A percentile compares a stretch with the other conserved stretches of the same genome.
These are phyloP conservation scores for Drosophila seclusa DNA, from an alignment of 2,888 invertebrate genomes.

Conservation along the genomic window DNA sequence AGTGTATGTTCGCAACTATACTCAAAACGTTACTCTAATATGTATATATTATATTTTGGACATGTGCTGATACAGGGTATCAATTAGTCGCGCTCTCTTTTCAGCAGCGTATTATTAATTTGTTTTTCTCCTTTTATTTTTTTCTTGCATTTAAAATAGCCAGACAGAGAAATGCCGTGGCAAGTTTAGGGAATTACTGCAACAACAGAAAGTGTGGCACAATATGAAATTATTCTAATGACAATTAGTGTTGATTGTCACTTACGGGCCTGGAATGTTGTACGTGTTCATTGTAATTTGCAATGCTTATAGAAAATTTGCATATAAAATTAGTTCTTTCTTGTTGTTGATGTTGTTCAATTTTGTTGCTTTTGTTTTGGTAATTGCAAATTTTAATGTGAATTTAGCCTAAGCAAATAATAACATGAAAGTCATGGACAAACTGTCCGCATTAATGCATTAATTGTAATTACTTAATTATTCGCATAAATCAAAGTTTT, in stretches of 20 bases:
- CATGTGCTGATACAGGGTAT: constrained; percentile 12
- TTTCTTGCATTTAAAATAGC: constrained; percentile 73
- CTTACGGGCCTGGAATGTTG: constrained; percentile 63
- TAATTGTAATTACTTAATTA: constrained; percentile 76
- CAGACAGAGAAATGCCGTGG: constrained; percentile 71
- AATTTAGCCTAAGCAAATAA: constrained; percentile 62
- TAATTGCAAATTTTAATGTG: constrained; percentile 49
- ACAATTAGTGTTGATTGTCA: constrained; percentile 81
- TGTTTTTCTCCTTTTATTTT: constrained; percentile 38
- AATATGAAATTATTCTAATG: constrained; percentile 80
- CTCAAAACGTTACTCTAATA: not conserved
- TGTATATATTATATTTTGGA: not conserved
- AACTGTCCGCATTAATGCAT: constrained; percentile 61
- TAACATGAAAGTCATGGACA: constrained; percentile 54
- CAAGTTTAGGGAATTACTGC: constrained; percentile 74
- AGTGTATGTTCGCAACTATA: not conserved
- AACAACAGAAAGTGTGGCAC: constrained; percentile 43
- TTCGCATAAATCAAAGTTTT: constrained; percentile 74
- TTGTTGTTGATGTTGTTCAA: constrained; percentile 26
- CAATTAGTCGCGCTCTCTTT: not conserved
- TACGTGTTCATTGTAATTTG: constrained; percentile 66
- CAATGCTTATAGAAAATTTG: constrained; percentile 66
- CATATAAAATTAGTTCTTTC: constrained; percentile 72
- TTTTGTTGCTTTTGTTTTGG: constrained; percentile 30
- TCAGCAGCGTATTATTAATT: not conserved